phyloP scores from a whole-genome alignment of 2,888 invertebrate genomes.

The Phyllotreta cruciferae region DNA sequence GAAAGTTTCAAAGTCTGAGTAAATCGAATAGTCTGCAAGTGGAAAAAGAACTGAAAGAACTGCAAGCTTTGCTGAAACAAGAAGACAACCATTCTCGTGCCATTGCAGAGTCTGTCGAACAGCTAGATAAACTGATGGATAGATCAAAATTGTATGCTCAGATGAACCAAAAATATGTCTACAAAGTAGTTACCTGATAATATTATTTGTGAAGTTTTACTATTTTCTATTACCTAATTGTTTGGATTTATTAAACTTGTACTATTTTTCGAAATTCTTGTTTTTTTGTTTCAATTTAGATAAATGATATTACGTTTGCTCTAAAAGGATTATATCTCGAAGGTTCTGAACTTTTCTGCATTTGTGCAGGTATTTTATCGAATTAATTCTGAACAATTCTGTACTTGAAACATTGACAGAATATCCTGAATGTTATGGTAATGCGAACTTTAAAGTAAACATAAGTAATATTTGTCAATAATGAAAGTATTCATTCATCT shows the following conservation, averaged over 20 bases:
- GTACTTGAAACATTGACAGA: too few relatives aligned
- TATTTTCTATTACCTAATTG: background rate
- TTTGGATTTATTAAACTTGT: too few relatives aligned
- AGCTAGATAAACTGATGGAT: constrained; percentile 61
- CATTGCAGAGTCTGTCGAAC: constrained; percentile 59
- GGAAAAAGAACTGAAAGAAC: constrained; percentile 45
- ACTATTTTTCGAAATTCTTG: background rate
- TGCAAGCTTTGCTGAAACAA: constrained; percentile 45
- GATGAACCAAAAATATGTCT: constrained; percentile 34
- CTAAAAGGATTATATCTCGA: background rate
- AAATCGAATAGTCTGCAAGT: constrained; percentile 31
- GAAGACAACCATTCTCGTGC: constrained; percentile 50
- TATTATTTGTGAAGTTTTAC: background rate
- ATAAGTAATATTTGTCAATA: background rate
- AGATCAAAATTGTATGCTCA: constrained; percentile 56
- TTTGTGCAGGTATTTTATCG: too few relatives aligned
- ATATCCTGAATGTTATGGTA: too few relatives aligned
- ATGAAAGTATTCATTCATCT: background rate
- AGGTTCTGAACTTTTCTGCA: too few relatives aligned
- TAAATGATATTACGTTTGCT: background rate
- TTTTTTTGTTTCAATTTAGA: background rate
- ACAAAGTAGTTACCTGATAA: background rate
- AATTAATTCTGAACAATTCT: too few relatives aligned
- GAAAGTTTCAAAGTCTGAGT: constrained; percentile 42
- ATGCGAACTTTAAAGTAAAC: too few relatives aligned